Conservation (phyloP, 2,797 vertebrate genomes). For the Aldrovandia affinis region DNA sequence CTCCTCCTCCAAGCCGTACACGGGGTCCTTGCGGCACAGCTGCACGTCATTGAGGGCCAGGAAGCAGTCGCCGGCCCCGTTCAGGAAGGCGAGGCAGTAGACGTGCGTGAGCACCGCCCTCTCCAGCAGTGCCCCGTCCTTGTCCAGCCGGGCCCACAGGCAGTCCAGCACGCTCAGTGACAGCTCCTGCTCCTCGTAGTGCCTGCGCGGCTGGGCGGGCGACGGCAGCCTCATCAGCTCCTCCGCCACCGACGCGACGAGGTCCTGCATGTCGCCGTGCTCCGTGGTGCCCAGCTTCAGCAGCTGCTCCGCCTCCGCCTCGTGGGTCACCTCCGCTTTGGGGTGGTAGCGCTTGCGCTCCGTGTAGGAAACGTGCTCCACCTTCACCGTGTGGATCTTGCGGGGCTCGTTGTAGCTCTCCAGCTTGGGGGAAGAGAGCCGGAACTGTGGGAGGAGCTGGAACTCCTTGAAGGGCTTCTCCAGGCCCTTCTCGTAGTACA, state of each 20-base stretch:
- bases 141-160: constrained; percentile 87
- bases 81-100: constrained; percentile 89
- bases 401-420: constrained; percentile 88
- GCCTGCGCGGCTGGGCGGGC: constrained; percentile 74
- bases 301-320: constrained; percentile 88
- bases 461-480: constrained; percentile 96
- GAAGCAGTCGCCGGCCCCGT: constrained; percentile 83
- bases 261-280: constrained; percentile 84
- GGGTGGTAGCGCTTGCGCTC: constrained; percentile 92
- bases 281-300: constrained; percentile 90
- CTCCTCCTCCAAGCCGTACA: constrained; percentile 77
- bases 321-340: constrained; percentile 85
- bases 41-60: constrained; percentile 88
- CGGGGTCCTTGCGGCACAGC: constrained; percentile 76
- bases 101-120: constrained; percentile 81
- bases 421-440: constrained; percentile 87
- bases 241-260: constrained; percentile 85
- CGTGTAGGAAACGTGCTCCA: constrained; percentile 86
- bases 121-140: constrained; percentile 76
- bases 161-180: constrained; percentile 88
- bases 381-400: constrained; percentile 91
- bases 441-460: constrained; percentile 86
- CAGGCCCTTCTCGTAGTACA: constrained; percentile 94
- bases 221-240: constrained; percentile 81
- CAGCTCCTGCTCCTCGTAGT: constrained; percentile 92